Conservation (phyloP, 2,113 vertebrate species). For the Aptenodytes forsteri region DNA sequence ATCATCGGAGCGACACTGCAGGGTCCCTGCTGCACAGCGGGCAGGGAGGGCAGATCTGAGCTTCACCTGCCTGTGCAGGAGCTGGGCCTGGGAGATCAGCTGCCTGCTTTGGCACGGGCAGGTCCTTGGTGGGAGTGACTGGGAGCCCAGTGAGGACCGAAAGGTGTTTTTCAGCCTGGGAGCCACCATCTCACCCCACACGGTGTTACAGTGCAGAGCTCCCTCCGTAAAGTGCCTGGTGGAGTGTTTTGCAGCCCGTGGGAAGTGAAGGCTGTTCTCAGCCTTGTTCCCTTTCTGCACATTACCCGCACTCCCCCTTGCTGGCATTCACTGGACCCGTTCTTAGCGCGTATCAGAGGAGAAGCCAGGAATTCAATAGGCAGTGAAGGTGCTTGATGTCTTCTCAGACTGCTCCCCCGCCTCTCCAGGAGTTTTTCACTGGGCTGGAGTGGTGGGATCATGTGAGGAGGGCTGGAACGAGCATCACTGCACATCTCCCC, state of each 20-base stretch:
- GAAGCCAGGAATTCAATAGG: not conserved
- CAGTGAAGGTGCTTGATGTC: not conserved
- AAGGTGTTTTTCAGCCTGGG: not conserved
- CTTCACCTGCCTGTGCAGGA: not conserved
- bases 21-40: not conserved
- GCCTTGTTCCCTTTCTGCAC: not conserved
- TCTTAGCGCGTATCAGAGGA: not conserved
- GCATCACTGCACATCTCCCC: not conserved
- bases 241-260: not conserved
- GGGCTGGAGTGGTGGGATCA: not conserved
- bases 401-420: not conserved
- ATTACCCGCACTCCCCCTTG: not conserved
- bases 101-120: not conserved
- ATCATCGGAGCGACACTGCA: not conserved
- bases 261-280: conserved; percentile 25
- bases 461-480: not conserved
- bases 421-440: not conserved
- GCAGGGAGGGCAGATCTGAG: not conserved
- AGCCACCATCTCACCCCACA: not conserved
- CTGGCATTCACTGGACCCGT: not conserved
- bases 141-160: not conserved
- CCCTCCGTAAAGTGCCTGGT: not conserved
- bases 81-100: not conserved
- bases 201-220: not conserved
- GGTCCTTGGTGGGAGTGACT: not conserved